Evolutionary conservation across 2,888 invertebrate genomes (phyloP).

Genomic region (Tachystola acroxantha): DNA sequence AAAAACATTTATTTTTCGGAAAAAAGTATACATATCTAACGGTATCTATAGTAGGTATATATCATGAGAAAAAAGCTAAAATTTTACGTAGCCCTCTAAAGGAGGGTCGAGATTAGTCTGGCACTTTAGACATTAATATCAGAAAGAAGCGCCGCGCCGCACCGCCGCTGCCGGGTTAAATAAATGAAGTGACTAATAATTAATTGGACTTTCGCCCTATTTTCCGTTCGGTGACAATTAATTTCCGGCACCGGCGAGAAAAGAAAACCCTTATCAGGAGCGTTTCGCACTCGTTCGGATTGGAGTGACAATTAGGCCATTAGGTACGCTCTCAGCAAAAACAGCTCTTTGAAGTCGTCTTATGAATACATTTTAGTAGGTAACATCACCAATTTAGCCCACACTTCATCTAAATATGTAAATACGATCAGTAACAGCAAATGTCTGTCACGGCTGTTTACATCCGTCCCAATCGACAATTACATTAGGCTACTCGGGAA

Average conservation of each 20-base stretch:
- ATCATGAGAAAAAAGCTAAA: constrained; percentile 28
- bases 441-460: no score
- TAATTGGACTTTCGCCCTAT: constrained; percentile 77
- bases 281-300: constrained; percentile 58
- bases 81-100: constrained; percentile 36
- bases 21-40: no score
- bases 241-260: constrained; percentile 69
- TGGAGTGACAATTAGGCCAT: constrained; percentile 57
- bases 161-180: constrained; percentile 53
- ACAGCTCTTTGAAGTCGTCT: constrained; percentile 9
- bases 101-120: constrained; percentile 50
- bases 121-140: constrained; percentile 64
- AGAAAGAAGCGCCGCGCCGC: constrained; percentile 56
- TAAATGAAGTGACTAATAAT: constrained; percentile 78
- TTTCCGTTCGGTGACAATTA: constrained; percentile 78
- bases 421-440: no score
- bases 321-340: constrained; percentile 22
- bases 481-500: no score
- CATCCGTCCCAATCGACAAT: no score
- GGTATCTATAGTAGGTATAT: no score
- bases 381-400: neutral
- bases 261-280: constrained; percentile 73
- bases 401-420: constrained; percentile 4
- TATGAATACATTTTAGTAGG: neutral
- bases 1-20: no score